A percentile compares a stretch with the other conserved stretches of the same genome.
Conservation (phyloP, 2,113 vertebrate species). For the Osmerus eperlanus region DNA sequence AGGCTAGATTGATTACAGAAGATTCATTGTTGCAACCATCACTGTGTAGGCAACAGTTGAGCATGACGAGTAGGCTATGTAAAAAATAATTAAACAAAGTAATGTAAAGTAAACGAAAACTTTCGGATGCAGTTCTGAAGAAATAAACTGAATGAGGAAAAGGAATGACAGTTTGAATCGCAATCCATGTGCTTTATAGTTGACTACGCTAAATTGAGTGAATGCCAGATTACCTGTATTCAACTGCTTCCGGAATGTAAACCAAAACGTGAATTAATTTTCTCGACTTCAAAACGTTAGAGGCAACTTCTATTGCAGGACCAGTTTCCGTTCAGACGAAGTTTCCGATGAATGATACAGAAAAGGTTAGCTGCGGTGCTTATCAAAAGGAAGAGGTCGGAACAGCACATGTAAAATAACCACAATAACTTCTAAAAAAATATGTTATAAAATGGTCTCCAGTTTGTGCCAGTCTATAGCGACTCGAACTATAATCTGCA, state of each 20-base stretch:
- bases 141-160: too few species aligned
- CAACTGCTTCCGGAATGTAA: constrained; percentile 7
- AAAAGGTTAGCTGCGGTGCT: neutral
- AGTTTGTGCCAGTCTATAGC: neutral
- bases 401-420: neutral
- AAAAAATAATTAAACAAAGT: neutral
- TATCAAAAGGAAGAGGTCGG: neutral
- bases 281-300: neutral
- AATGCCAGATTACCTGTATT: neutral
- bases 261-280: neutral
- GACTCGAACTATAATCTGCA: neutral
- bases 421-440: neutral
- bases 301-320: neutral
- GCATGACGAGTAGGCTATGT: neutral
- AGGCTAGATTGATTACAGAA: constrained; percentile 1
- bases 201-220: neutral
- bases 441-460: neutral
- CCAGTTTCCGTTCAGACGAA: neutral
- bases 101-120: too few species aligned
- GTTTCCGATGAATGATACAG: neutral
- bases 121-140: too few species aligned
- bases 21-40: constrained; percentile 8
- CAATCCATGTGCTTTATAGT: neutral
- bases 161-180: neutral
- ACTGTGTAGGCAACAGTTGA: neutral